These are phyloP conservation scores for Egretta garzetta DNA, from an alignment of 2,113 vertebrate species.

Conservation along the genomic window DNA sequence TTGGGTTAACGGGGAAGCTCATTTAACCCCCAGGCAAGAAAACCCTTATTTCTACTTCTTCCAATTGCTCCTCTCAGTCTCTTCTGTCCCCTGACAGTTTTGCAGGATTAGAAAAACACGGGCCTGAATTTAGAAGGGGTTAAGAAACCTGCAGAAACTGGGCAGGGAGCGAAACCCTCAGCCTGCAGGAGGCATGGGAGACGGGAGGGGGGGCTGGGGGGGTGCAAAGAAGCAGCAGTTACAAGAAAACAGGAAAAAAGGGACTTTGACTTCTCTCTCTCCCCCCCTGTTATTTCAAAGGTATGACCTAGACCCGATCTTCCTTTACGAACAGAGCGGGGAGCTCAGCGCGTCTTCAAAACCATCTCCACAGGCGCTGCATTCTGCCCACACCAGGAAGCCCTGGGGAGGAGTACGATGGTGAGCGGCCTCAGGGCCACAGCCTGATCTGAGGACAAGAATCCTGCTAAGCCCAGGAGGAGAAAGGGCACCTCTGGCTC, in stretches of 20 bases:
- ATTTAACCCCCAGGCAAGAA: background rate
- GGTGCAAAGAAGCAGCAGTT: background rate
- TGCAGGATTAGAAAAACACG: background rate
- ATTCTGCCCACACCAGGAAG: background rate
- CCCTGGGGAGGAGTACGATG: fast-evolving
- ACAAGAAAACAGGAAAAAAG: background rate
- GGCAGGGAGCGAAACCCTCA: fast-evolving
- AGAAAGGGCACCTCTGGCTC: background rate
- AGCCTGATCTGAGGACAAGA: background rate
- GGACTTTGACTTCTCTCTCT: background rate
- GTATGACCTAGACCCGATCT: background rate
- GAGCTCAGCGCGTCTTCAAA: background rate
- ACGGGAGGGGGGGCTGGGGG: fast-evolving
- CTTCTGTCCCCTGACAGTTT: background rate
- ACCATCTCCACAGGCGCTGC: fast-evolving
- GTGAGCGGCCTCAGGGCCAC: background rate
- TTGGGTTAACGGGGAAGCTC: background rate
- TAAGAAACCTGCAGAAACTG: background rate
- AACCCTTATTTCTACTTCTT: background rate
- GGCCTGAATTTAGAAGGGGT: background rate
- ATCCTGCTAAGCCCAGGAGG: background rate
- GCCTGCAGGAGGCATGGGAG: background rate
- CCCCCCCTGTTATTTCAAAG: background rate
- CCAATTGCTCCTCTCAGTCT: background rate
- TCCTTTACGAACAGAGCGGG: background rate